Evolutionary conservation across 2,888 invertebrate species (phyloP).

Genomic region (Nezara viridula): DNA sequence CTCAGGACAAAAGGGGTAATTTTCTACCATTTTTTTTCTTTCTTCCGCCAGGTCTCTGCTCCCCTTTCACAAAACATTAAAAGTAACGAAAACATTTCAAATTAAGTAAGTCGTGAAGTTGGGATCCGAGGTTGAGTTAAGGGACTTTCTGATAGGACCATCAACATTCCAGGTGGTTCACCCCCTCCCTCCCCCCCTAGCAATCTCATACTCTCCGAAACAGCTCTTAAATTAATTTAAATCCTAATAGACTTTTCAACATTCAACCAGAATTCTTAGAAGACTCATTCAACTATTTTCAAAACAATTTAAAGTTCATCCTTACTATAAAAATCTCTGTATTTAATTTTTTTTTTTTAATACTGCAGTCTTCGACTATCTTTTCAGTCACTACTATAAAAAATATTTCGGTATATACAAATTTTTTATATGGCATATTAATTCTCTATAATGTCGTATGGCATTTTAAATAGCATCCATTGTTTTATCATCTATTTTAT

Average conservation of each 20-base stretch:
- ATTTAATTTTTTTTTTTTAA: too few species aligned
- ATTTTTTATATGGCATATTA: too few species aligned
- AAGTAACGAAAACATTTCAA: background rate
- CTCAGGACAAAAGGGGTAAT: background rate
- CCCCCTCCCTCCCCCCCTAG: background rate
- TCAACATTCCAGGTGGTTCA: slow-evolving; percentile 39
- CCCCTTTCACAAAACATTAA: background rate
- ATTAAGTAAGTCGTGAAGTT: background rate
- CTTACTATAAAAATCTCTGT: background rate
- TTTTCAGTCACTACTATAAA: too few species aligned
- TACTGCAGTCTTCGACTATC: too few species aligned
- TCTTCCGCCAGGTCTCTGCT: background rate
- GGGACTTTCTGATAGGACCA: slow-evolving; percentile 20
- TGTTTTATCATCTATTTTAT: too few species aligned
- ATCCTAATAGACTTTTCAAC: background rate
- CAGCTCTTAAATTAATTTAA: background rate
- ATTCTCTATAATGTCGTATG: too few species aligned
- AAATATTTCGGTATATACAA: too few species aligned
- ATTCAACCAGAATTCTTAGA: background rate
- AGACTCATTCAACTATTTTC: background rate
- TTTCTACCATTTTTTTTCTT: background rate
- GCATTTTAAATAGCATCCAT: too few species aligned
- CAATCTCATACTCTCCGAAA: background rate
- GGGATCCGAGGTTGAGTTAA: background rate
- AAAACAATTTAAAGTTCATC: background rate